These are phyloP conservation scores for Drosophila pseudotakahashii DNA, from an alignment of 2,888 invertebrate species.

Conservation along the genomic window DNA sequence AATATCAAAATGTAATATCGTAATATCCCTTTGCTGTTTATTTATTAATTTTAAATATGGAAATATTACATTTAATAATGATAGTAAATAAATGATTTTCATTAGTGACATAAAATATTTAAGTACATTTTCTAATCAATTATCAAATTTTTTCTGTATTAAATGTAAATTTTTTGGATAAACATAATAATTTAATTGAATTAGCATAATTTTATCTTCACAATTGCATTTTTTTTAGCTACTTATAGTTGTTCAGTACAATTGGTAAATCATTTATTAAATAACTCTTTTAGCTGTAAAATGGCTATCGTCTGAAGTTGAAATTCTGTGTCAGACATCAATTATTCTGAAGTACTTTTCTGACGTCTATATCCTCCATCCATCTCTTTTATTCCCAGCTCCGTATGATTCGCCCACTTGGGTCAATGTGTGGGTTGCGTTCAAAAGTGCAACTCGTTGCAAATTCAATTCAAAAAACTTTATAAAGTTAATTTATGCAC, in stretches of 20 bases:
- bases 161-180: too few relatives aligned
- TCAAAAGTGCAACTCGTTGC: slow-evolving; percentile 57
- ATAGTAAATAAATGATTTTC: too few relatives aligned
- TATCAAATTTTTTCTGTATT: too few relatives aligned
- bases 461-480: slow-evolving; percentile 57
- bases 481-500: slow-evolving; percentile 72
- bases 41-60: too few relatives aligned
- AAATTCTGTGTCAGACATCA: slow-evolving; percentile 33
- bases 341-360: slow-evolving; percentile 27
- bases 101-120: too few relatives aligned
- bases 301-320: slow-evolving; percentile 16
- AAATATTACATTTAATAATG: neutral
- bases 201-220: too few relatives aligned
- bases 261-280: neutral
- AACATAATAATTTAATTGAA: too few relatives aligned
- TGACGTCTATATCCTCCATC: slow-evolving; percentile 18
- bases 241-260: neutral
- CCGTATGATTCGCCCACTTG: slow-evolving; percentile 1
- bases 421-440: slow-evolving; percentile 28
- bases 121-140: too few relatives aligned
- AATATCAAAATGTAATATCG: too few relatives aligned
- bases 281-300: neutral
- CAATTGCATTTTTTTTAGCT: neutral
- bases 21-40: too few relatives aligned
- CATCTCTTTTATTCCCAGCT: neutral